Base-by-base conservation (phyloP, 2,888 invertebrate genomes). In the Podabrus alpinus region DNA sequence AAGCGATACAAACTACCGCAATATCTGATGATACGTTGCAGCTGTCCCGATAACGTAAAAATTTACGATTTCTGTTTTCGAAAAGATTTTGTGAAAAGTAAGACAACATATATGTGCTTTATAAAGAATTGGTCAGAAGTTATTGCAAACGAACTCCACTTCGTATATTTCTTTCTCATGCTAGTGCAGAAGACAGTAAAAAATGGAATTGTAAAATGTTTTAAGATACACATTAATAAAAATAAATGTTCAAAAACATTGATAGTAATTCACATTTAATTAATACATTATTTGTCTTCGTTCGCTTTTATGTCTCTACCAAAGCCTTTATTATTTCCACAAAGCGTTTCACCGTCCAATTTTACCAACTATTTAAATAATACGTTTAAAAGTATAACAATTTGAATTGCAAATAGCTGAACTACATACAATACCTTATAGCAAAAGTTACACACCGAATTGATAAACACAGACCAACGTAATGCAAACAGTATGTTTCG, bases 31-130 rank as follows among this genome's bases (percentile, higher is more conserved):
- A 75, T 75, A 75, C 69, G 72, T 61, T 75, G 67, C 72, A 75
- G 75, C 72, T 75, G 75, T 73, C 67, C 68, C 75, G 75, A 75
- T 75, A 75, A 73, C 75, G 69, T 25, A 61, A 67, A 64, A 73
- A 75, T 75, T 75, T 75, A 75, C 67, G 75, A 72, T 75, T 75
- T 75, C 75, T 75, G 75, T 75, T 75, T 72, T 72, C 75, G 75
- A 72, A 70, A 69, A 75, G 72, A 75, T 72, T 72, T 72, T 60
- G 66, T 61, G 29, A 16, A 19, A 75, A 68, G 71, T 75, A 71
- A 71, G 68, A 71, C 71, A 71, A 69, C 71, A 66, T 71, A 71
- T 68, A 75, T 74, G 71, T 71, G 74, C 71, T 75, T 68, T 72
- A 69, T 71, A 75, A 75, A 71, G 71, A 75, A 61, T 75, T 71